A percentile compares a stretch with the other conserved stretches of the same genome.
Conservation (phyloP, 2,113 vertebrate species). For the Lanius ludovicianus region DNA sequence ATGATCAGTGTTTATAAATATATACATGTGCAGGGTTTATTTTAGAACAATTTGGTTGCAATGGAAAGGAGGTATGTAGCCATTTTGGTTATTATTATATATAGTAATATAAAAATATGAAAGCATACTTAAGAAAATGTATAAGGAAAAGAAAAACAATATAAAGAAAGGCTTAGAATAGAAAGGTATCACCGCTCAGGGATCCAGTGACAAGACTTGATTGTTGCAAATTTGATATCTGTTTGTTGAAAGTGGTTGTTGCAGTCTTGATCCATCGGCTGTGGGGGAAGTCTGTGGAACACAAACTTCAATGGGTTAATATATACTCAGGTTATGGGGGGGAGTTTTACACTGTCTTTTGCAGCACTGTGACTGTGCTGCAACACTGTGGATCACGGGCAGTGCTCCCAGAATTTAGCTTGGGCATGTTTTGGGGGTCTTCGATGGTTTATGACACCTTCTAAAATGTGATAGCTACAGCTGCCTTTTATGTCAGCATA, state of each 20-base stretch:
- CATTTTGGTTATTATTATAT: background rate
- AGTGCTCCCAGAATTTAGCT: background rate
- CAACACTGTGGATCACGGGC: background rate
- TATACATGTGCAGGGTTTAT: background rate
- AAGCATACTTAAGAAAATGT: background rate
- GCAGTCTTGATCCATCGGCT: fast-evolving
- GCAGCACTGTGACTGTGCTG: too few relatives aligned
- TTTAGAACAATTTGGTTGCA: background rate
- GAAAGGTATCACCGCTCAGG: background rate
- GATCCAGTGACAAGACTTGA: background rate
- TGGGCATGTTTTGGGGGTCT: fast-evolving
- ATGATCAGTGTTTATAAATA: background rate
- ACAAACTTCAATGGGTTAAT: background rate
- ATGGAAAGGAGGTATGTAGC: background rate
- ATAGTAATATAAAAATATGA: background rate
- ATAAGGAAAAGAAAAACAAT: background rate
- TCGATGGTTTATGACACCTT: background rate
- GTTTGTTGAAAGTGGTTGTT: background rate
- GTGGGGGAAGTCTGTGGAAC: background rate
- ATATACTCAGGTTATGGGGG: background rate
- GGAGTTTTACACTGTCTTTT: background rate
- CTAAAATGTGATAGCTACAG: background rate
- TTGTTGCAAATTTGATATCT: background rate
- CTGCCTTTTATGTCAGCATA: background rate
- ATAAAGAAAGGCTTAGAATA: background rate